Conservation (phyloP, 35 echinoderm and acorn worm species). For the Ptychodera flava region DNA sequence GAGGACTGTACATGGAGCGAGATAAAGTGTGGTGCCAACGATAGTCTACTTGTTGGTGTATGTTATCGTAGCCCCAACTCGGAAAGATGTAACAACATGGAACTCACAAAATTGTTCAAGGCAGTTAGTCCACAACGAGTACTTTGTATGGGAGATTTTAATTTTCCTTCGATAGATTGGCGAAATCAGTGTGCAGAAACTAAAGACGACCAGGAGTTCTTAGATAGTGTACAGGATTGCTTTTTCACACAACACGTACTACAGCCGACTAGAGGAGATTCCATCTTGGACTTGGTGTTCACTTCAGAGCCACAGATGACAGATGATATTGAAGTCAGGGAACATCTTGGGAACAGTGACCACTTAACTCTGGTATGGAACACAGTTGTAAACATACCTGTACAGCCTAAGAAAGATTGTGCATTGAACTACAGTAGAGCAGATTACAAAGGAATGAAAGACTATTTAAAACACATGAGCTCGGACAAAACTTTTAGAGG, state of each 20-base stretch:
- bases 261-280: slow-evolving; percentile 18
- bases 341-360: slow-evolving; percentile 32
- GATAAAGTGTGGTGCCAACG: neutral
- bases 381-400: neutral
- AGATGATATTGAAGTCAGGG: slow-evolving; percentile 23
- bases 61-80: slow-evolving; percentile 15
- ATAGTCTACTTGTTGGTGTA: slow-evolving; percentile 13
- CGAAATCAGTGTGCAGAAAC: neutral
- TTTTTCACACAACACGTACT: slow-evolving; percentile 23
- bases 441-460: slow-evolving; percentile 18
- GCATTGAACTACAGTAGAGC: slow-evolving; percentile 20
- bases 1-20: slow-evolving; percentile 24
- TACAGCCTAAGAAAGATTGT: neutral
- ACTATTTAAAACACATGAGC: neutral
- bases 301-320: slow-evolving; percentile 25
- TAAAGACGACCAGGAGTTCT: neutral
- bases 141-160: slow-evolving; percentile 20
- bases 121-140: neutral
- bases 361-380: slow-evolving; percentile 15
- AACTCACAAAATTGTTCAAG: neutral
- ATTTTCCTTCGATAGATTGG: slow-evolving; percentile 30
- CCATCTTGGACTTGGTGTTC: slow-evolving; percentile 26
- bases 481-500: slow-evolving; percentile 7
- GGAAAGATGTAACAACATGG: slow-evolving; percentile 3
- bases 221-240: slow-evolving; percentile 21